Evolutionary conservation across 2,797 vertebrate genomes (phyloP).

Genomic region (Calcarius lapponicus): DNA sequence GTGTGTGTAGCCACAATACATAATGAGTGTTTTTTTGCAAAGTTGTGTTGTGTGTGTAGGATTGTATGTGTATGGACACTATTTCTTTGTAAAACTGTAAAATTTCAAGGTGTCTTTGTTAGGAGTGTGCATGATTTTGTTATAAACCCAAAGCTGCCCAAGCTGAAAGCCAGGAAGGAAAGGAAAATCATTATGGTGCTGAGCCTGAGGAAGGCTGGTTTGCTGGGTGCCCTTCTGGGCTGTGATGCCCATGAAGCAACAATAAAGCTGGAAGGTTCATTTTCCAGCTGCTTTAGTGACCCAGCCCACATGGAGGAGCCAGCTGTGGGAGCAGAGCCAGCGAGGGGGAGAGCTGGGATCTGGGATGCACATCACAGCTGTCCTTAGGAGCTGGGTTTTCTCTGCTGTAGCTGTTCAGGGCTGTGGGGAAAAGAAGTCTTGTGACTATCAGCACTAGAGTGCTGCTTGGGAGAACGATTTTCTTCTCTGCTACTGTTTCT

Average conservation of each 20-base stretch:
- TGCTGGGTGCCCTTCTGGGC: neutral
- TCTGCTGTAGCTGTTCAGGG: neutral
- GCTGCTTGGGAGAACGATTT: neutral
- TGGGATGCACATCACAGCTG: neutral
- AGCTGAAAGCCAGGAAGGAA: neutral
- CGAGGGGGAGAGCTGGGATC: neutral
- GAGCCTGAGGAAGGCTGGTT: neutral
- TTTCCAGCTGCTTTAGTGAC: neutral
- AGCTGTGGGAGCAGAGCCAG: neutral
- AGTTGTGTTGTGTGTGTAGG: neutral
- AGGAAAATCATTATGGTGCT: rapidly evolving
- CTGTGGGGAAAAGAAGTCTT: neutral
- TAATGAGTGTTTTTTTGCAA: neutral
- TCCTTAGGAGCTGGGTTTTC: neutral
- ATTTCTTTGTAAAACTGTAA: neutral
- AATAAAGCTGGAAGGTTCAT: neutral
- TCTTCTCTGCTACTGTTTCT: neutral
- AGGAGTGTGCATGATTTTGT: neutral
- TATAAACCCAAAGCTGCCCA: neutral
- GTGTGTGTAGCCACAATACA: no score
- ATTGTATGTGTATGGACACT: neutral
- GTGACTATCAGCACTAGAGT: neutral
- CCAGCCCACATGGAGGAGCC: neutral
- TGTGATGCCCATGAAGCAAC: neutral
- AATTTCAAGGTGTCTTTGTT: neutral